These are phyloP conservation scores for Mesocentrotus franciscanus DNA, from an alignment of 53 echinoderm and acorn worm species.

Conservation along the genomic window DNA sequence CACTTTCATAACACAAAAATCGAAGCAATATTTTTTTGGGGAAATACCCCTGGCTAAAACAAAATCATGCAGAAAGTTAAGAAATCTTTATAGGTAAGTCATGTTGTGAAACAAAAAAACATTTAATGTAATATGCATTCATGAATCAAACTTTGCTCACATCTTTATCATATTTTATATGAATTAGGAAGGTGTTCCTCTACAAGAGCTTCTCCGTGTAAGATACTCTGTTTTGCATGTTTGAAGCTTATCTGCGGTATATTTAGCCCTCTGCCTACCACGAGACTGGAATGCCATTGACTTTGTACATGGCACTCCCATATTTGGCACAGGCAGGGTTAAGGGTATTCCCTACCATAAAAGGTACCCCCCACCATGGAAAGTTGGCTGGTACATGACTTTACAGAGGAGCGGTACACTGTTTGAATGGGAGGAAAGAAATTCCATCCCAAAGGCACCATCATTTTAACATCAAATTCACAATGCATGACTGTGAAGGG, in stretches of 20 bases:
- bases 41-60: neutral
- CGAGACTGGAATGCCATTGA: neutral
- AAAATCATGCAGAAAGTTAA: neutral
- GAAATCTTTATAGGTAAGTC: neutral
- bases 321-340: neutral
- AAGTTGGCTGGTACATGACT: slow-evolving; percentile 17
- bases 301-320: neutral
- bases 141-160: neutral
- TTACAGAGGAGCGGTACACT: slow-evolving; percentile 31
- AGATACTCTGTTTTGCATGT: neutral
- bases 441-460: slow-evolving; percentile 18
- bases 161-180: neutral
- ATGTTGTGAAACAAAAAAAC: neutral
- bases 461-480: slow-evolving; percentile 40
- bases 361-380: neutral
- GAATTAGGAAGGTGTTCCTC: neutral
- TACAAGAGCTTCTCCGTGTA: neutral
- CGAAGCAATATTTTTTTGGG: slow-evolving; percentile 6
- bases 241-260: neutral
- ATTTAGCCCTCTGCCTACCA: neutral
- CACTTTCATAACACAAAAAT: neutral
- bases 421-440: slow-evolving; percentile 15
- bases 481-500: slow-evolving; percentile 2
- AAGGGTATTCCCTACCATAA: neutral
- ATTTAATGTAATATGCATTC: neutral